Evolutionary conservation across 2,113 vertebrate genomes (phyloP).

Genomic region (Rhinolophus sinicus): DNA sequence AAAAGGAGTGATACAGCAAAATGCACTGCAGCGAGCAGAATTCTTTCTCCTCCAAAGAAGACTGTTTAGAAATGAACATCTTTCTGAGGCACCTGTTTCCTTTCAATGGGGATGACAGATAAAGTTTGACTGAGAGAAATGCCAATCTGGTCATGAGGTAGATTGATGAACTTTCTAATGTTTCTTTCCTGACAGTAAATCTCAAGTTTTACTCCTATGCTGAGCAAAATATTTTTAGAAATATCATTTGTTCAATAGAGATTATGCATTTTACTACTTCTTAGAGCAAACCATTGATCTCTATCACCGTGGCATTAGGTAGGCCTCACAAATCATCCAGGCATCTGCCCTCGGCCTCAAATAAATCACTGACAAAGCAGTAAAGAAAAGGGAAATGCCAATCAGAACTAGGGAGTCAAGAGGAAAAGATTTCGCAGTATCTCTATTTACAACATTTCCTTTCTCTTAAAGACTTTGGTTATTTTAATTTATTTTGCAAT

Average conservation of each 20-base stretch:
- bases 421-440: conserved; percentile 41
- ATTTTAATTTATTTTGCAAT: conserved; percentile 61
- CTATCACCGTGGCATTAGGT: conserved; percentile 59
- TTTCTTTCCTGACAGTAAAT: conserved; percentile 69
- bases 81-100: conserved; percentile 60
- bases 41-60: conserved; percentile 44
- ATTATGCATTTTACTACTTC: conserved; percentile 76
- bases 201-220: conserved; percentile 69
- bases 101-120: conserved; percentile 60
- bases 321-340: conserved; percentile 67
- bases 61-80: conserved; percentile 53
- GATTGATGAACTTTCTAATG: conserved; percentile 72
- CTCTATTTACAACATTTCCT: conserved; percentile 60
- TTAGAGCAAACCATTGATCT: conserved; percentile 73
- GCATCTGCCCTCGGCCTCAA: conserved; percentile 51
- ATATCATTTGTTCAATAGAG: conserved; percentile 68
- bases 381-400: conserved; percentile 60
- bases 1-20: conserved; percentile 41
- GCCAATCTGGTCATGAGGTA: conserved; percentile 53
- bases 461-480: conserved; percentile 50
- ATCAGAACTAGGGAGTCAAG: neutral
- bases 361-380: conserved; percentile 68
- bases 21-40: neutral
- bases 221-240: conserved; percentile 76
- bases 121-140: conserved; percentile 69